Evolutionary conservation across 2,797 vertebrate genomes (phyloP).

Genomic region (Fratercula arctica): DNA sequence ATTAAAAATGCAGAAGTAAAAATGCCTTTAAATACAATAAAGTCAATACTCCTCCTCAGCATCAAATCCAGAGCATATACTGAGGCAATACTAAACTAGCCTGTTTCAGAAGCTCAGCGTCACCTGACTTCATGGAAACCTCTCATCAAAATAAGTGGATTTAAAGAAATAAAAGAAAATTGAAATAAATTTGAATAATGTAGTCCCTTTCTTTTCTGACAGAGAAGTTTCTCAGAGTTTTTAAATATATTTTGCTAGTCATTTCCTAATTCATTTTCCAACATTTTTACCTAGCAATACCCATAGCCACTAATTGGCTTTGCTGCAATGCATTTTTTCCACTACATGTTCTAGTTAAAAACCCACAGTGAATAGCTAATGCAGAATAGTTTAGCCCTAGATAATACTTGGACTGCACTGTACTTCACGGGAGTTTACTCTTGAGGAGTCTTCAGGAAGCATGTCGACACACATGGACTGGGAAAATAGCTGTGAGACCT

Average conservation of each 20-base stretch:
- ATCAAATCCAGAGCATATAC: neutral
- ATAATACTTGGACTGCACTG: neutral
- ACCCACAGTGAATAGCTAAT: neutral
- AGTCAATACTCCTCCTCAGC: neutral
- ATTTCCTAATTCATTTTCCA: neutral
- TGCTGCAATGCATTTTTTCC: neutral
- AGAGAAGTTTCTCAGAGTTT: neutral
- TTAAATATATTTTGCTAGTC: neutral
- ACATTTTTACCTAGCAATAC: neutral
- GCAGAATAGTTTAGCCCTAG: neutral
- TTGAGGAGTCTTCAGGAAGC: neutral
- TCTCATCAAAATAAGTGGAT: neutral
- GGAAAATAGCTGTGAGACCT: neutral
- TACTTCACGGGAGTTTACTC: neutral
- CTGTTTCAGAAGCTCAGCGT: neutral
- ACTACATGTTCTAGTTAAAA: neutral
- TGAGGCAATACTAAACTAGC: neutral
- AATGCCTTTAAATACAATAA: neutral
- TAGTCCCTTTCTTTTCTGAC: neutral
- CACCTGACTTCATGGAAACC: neutral
- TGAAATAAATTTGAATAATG: neutral
- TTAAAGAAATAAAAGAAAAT: neutral
- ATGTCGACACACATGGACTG: neutral
- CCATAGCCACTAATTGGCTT: neutral
- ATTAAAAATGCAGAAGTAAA: neutral